Conservation (phyloP, 2,888 invertebrate genomes). For the Sinopyrophorus schimmeli region DNA sequence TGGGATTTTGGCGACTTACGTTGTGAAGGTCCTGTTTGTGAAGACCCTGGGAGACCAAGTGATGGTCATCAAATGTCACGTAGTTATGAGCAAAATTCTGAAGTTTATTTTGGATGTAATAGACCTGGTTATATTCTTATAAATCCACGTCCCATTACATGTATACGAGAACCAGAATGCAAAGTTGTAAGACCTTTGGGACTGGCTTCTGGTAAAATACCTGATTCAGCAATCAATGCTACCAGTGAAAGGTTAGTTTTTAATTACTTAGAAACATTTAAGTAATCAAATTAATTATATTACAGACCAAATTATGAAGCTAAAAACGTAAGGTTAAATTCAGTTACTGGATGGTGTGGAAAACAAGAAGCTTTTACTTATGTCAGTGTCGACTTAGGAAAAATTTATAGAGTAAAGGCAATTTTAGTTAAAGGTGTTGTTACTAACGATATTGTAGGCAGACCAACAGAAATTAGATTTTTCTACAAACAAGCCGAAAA, state of each 20-base stretch:
- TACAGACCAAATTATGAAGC: conserved; percentile 85
- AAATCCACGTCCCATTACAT: conserved; percentile 87
- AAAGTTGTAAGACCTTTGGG: conserved; percentile 90
- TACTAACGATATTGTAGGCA: conserved; percentile 91
- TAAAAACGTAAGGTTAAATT: conserved; percentile 83
- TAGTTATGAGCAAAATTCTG: conserved; percentile 87
- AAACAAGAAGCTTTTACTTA: conserved; percentile 96
- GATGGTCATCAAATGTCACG: conserved; percentile 86
- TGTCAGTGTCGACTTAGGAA: conserved; percentile 91
- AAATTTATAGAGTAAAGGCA: conserved; percentile 90
- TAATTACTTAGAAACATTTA: no score
- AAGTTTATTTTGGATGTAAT: conserved; percentile 87
- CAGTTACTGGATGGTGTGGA: conserved; percentile 96
- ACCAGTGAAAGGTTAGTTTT: conserved; percentile 71
- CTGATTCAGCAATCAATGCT: conserved; percentile 93
- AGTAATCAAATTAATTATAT: no score
- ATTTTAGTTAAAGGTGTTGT: conserved; percentile 93
- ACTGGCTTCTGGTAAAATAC: conserved; percentile 87
- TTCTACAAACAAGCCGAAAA: conserved; percentile 94
- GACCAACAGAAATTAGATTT: conserved; percentile 94
- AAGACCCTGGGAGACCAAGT: conserved; percentile 92
- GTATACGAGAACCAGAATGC: conserved; percentile 91
- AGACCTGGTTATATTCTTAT: conserved; percentile 92
- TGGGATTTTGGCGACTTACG: conserved; percentile 97
- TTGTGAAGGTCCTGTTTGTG: conserved; percentile 96